A percentile compares a stretch with the other conserved stretches of the same genome.
Conservation (phyloP, 2,797 vertebrate species). For the Phataginus tetradactyla region DNA sequence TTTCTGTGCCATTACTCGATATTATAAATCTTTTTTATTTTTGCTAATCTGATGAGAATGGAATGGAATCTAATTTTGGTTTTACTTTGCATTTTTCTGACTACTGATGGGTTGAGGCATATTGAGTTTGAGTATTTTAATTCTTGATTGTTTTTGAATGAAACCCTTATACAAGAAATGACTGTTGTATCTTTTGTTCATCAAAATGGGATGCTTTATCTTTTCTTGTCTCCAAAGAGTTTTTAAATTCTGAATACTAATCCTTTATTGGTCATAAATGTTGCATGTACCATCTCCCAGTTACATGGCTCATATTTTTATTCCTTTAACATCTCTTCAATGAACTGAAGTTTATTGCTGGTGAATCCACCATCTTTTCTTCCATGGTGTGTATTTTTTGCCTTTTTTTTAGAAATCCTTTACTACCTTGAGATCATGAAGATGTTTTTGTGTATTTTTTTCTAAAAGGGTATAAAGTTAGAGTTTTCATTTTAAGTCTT, state of each 20-base stretch:
- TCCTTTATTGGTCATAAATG: not conserved
- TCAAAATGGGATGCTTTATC: not conserved
- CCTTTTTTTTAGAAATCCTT: not conserved
- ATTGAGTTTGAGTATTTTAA: not conserved
- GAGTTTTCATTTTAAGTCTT: not conserved
- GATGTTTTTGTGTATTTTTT: not conserved
- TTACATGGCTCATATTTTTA: not conserved
- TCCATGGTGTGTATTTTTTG: not conserved
- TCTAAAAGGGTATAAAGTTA: not conserved
- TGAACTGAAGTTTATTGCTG: not conserved
- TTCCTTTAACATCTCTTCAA: not conserved
- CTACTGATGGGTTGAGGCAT: not conserved
- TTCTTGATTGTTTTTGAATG: not conserved
- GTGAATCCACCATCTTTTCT: not conserved
- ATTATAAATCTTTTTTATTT: not conserved
- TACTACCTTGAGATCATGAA: not conserved
- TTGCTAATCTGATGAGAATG: not conserved
- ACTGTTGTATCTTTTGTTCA: not conserved
- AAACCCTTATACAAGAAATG: not conserved
- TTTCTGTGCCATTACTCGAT: not conserved
- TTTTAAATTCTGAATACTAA: not conserved
- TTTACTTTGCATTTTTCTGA: slow-evolving; percentile 15
- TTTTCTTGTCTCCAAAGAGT: not conserved
- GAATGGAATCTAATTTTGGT: not conserved
- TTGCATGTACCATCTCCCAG: not conserved